phyloP scores from a whole-genome alignment of 2,797 vertebrate species.

The Stomatorhinus walkeri region DNA sequence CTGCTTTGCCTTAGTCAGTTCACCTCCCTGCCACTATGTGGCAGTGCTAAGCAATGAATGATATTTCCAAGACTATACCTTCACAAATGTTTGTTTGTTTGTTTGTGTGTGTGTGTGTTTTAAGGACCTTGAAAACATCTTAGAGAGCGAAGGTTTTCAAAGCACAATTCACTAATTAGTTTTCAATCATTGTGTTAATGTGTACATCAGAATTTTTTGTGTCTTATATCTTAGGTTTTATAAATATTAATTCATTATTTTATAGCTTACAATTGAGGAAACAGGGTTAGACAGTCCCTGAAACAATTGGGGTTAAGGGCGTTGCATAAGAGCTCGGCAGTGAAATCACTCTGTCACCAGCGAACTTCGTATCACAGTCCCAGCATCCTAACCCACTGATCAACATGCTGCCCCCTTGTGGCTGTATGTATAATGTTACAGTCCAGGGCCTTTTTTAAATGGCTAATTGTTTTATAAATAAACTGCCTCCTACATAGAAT shows the following conservation, averaged over 20 bases:
- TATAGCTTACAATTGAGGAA: not conserved
- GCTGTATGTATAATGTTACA: not conserved
- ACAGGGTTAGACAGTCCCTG: not conserved
- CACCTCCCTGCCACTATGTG: not conserved
- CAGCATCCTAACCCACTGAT: not conserved
- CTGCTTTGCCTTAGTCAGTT: not conserved
- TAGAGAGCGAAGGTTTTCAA: not conserved
- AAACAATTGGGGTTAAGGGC: not conserved
- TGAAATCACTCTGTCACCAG: not conserved
- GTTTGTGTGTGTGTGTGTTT: not conserved
- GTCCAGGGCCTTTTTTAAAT: not conserved
- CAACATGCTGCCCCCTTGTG: not conserved
- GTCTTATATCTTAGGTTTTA: not conserved
- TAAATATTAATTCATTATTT: not conserved
- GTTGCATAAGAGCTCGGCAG: not conserved
- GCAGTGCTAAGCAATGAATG: constrained; percentile 1
- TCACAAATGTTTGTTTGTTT: not conserved
- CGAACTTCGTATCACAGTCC: not conserved
- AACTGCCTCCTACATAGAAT: not conserved
- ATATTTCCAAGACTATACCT: not conserved
- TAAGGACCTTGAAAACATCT: not conserved
- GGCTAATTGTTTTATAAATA: not conserved
- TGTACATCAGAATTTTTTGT: not conserved
- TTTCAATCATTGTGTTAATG: not conserved
- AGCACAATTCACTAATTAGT: not conserved